These are phyloP conservation scores for Hirundo rustica DNA, from an alignment of 2,797 vertebrate genomes.

Conservation along the genomic window DNA sequence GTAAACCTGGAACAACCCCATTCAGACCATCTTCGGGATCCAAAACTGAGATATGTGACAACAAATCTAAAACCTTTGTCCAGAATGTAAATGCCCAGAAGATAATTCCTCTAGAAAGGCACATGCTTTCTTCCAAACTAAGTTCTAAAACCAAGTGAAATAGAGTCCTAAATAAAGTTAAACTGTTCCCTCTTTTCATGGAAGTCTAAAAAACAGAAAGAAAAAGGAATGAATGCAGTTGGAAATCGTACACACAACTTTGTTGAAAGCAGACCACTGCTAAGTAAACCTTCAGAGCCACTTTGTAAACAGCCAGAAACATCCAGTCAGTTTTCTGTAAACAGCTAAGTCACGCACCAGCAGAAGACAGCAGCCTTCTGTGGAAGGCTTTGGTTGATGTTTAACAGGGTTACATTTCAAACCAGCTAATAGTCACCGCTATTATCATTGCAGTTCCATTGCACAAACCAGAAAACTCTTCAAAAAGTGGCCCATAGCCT, in stretches of 20 bases:
- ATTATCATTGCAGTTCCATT: background rate
- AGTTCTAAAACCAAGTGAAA: background rate
- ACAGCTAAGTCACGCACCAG: constrained; percentile 33
- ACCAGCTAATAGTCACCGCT: background rate
- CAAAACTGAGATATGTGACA: background rate
- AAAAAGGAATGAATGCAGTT: background rate
- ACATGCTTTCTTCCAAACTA: background rate
- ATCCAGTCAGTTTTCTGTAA: constrained; percentile 56
- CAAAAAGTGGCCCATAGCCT: background rate
- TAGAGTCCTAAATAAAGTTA: background rate
- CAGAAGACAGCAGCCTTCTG: background rate
- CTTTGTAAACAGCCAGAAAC: constrained; percentile 70
- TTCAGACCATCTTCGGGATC: background rate
- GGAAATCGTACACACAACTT: background rate
- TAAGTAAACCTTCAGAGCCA: constrained; percentile 56
- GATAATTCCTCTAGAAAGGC: background rate
- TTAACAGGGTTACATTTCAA: constrained; percentile 30
- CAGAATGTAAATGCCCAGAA: background rate
- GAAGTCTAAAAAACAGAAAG: background rate
- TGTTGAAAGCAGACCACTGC: constrained; percentile 45
- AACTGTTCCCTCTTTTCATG: background rate
- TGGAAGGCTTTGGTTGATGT: background rate
- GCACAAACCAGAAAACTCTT: background rate
- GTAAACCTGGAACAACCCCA: background rate
- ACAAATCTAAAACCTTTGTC: background rate